Evolutionary conservation across 2,888 invertebrate species (phyloP).

Genomic region (Craniophora ligustri): DNA sequence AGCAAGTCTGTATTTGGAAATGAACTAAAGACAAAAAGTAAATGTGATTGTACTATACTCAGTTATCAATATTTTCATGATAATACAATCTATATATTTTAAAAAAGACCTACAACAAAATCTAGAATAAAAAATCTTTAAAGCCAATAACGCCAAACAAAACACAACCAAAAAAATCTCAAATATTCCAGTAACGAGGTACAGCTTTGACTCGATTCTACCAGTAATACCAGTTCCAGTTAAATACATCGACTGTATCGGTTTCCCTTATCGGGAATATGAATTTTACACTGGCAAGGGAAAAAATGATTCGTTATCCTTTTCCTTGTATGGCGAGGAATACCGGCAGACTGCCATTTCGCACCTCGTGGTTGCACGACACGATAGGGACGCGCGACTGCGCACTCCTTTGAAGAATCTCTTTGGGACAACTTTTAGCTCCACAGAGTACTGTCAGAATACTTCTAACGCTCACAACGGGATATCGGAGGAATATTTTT

Average conservation of each 20-base stretch:
- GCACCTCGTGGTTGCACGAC: conserved; percentile 15
- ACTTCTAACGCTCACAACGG: too few relatives aligned
- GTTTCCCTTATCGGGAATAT: conserved; percentile 41
- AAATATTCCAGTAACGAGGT: not conserved
- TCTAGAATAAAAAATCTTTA: too few relatives aligned
- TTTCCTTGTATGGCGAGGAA: conserved; percentile 36
- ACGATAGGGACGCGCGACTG: conserved; percentile 20
- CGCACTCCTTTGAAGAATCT: conserved; percentile 30
- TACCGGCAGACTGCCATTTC: conserved; percentile 25
- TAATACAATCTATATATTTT: too few relatives aligned
- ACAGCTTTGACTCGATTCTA: not conserved
- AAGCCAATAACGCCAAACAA: too few relatives aligned
- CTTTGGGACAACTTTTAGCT: conserved; percentile 5
- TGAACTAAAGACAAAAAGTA: too few relatives aligned
- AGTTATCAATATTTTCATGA: too few relatives aligned
- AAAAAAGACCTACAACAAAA: too few relatives aligned
- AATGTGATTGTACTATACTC: too few relatives aligned
- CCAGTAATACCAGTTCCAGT: conserved; percentile 20
- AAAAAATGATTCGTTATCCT: conserved; percentile 48
- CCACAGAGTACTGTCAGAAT: too few relatives aligned
- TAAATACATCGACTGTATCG: conserved; percentile 13
- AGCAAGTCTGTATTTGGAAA: too few relatives aligned
- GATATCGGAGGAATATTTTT: too few relatives aligned
- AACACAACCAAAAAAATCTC: not conserved
- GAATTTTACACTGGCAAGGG: conserved; percentile 32